Evolutionary conservation across 1,140 invertebrate species (phyloP).

Genomic region (Trichonephila clavata): DNA sequence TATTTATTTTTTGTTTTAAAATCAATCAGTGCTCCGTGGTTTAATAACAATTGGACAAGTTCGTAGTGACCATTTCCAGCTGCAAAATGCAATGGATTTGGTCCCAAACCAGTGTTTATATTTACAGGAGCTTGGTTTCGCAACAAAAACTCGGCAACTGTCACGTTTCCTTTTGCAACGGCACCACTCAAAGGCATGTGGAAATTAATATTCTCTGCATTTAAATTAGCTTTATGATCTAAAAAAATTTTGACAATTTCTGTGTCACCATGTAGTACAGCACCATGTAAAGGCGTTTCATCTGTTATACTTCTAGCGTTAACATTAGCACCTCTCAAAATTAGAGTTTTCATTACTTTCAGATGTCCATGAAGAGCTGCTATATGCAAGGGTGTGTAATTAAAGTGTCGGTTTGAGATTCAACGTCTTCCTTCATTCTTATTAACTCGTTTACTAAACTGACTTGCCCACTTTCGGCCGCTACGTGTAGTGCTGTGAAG

Average conservation of each 20-base stretch:
- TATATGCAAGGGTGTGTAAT: conserved; percentile 79
- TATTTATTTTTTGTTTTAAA: not conserved
- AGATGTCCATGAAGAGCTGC: conserved; percentile 80
- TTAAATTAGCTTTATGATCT: conserved; percentile 73
- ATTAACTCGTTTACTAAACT: not conserved
- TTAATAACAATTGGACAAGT: not conserved
- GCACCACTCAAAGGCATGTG: conserved; percentile 73
- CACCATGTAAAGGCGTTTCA: conserved; percentile 78
- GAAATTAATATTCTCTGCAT: not conserved
- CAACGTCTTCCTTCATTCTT: not conserved
- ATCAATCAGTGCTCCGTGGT: not conserved
- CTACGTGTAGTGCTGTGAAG: not conserved
- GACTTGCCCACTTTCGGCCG: not conserved
- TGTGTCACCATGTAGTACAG: conserved; percentile 79
- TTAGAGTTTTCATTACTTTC: not conserved
- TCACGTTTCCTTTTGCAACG: conserved; percentile 40
- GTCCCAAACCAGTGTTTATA: not conserved
- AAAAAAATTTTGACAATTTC: conserved; percentile 77
- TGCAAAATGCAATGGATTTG: conserved; percentile 80
- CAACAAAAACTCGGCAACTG: conserved; percentile 18
- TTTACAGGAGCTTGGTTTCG: conserved; percentile 52
- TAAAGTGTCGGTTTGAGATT: not conserved
- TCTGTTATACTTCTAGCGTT: not conserved
- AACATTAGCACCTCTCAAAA: not conserved
- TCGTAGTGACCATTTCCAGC: conserved; percentile 79